Evolutionary conservation across 2,888 invertebrate species (phyloP).

Genomic region (Catonia carolina): DNA sequence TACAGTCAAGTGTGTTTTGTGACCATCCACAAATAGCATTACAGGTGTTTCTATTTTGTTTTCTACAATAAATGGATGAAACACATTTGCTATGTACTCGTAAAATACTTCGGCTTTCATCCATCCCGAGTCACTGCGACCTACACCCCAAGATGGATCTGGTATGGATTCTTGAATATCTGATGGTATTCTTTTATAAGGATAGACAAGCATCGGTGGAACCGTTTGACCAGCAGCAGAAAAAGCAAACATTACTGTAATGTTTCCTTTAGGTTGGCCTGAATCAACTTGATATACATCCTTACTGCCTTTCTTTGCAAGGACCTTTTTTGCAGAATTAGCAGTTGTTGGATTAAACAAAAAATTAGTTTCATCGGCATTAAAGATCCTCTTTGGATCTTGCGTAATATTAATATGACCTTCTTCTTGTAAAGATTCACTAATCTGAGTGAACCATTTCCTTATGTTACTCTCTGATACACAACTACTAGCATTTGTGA

Average conservation of each 20-base stretch:
- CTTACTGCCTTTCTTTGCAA: conserved; percentile 34
- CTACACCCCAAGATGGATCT: conserved; percentile 39
- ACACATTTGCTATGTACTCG: conserved; percentile 25
- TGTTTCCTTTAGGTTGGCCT: conserved; percentile 36
- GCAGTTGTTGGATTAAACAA: conserved; percentile 34
- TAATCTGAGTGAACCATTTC: too few relatives aligned
- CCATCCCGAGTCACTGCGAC: conserved; percentile 40
- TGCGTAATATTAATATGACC: too few relatives aligned
- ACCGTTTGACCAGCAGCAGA: conserved; percentile 37
- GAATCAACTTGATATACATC: conserved; percentile 34
- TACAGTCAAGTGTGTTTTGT: too few relatives aligned
- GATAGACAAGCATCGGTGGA: conserved; percentile 29
- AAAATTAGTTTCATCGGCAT: conserved; percentile 29
- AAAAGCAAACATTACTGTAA: conserved; percentile 36
- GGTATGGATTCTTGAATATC: conserved; percentile 29
- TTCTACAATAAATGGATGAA: conserved; percentile 14
- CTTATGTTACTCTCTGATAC: too few relatives aligned
- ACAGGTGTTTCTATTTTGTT: conserved; percentile 22
- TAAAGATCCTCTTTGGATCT: too few relatives aligned
- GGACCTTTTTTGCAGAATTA: too few relatives aligned
- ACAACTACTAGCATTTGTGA: too few relatives aligned
- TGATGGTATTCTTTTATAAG: conserved; percentile 29
- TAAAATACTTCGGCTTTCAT: conserved; percentile 26
- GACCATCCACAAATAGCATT: too few relatives aligned
- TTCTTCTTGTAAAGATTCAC: too few relatives aligned